These are phyloP conservation scores for Tricholauxania praeusta DNA, from an alignment of 2,888 invertebrate species.

Conservation along the genomic window DNA sequence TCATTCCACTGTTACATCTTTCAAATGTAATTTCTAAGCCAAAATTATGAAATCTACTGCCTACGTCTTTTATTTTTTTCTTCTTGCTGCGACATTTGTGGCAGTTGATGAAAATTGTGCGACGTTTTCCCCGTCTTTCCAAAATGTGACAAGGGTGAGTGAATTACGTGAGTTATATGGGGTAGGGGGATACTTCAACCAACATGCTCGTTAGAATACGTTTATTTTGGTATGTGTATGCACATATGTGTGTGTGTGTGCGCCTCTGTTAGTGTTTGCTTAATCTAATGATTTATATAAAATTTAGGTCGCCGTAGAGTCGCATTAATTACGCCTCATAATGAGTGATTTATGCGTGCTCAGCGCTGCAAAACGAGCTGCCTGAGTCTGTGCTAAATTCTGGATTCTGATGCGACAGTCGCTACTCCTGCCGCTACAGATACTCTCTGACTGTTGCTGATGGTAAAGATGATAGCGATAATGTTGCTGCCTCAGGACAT, in stretches of 20 bases:
- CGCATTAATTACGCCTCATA: constrained; percentile 69
- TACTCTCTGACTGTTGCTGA: no score
- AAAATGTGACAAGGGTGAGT: constrained; percentile 32
- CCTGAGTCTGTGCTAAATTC: constrained; percentile 24
- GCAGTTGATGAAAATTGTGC: no score
- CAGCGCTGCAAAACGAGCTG: background rate
- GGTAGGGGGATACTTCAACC: background rate
- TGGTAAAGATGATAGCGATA: background rate
- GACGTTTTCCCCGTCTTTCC: no score
- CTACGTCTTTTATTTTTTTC: no score
- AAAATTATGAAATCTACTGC: no score
- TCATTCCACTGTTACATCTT: no score
- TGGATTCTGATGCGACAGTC: constrained; percentile 35
- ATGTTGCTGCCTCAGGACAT: background rate
- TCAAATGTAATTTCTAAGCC: no score
- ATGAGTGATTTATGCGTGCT: constrained; percentile 68
- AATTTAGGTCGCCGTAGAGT: constrained; percentile 46
- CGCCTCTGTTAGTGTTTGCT: constrained; percentile 32
- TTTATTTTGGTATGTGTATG: constrained; percentile 34
- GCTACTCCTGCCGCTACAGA: constrained; percentile 34
- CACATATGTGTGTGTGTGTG: constrained; percentile 27
- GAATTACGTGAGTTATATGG: background rate
- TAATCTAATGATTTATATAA: constrained; percentile 32
- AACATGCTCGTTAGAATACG: background rate
- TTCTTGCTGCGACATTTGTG: no score